phyloP scores from a whole-genome alignment of 2,113 vertebrate species.

The Ciconia boyciana region DNA sequence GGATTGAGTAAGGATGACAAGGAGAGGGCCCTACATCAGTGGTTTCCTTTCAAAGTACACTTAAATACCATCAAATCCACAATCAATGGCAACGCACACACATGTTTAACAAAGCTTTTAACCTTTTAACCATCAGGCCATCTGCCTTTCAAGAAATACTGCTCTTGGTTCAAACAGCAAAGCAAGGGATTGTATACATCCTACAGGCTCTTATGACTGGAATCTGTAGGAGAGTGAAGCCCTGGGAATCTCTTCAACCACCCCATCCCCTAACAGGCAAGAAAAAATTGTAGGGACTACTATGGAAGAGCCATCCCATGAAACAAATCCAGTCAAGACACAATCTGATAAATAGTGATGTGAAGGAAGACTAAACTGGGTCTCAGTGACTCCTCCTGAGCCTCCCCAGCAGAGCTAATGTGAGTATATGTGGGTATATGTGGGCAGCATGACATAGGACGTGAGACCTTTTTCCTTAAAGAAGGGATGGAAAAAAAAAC shows the following conservation, averaged over 20 bases:
- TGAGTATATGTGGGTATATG: no score
- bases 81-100: constrained; percentile 46
- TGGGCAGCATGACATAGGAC: neutral
- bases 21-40: constrained; percentile 21
- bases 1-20: constrained; percentile 27
- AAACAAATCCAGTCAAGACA: neutral
- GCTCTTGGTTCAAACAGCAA: neutral
- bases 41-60: constrained; percentile 49
- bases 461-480: neutral
- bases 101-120: constrained; percentile 63
- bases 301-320: neutral
- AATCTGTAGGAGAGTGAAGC: neutral
- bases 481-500: neutral
- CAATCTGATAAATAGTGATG: neutral
- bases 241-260: neutral
- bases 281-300: neutral
- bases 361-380: neutral
- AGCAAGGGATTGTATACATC: neutral
- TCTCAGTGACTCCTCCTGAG: neutral
- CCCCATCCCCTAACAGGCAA: neutral
- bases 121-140: constrained; percentile 43
- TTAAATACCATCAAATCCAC: constrained; percentile 63
- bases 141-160: constrained; percentile 45
- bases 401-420: neutral
- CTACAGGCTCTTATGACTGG: neutral